These are phyloP conservation scores for Dascillus cervinus DNA, from an alignment of 2,888 invertebrate species.

Conservation along the genomic window DNA sequence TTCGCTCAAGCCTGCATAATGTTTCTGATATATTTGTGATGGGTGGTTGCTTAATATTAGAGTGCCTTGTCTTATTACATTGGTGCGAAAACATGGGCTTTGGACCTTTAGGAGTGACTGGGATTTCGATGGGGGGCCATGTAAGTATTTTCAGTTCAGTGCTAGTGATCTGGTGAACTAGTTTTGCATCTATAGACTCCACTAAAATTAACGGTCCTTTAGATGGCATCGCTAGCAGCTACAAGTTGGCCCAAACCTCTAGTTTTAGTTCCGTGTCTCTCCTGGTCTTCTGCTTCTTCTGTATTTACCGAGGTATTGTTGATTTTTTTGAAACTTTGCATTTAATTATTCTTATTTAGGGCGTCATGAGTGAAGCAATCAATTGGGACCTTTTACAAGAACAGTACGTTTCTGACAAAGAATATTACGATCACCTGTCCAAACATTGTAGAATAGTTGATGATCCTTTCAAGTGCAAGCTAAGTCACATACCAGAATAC, in stretches of 20 bases:
- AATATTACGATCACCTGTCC: constrained; percentile 75
- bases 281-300: constrained; percentile 94
- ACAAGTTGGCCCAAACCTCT: constrained; percentile 94
- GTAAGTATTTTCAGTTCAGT: no score
- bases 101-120: constrained; percentile 90
- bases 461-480: constrained; percentile 43
- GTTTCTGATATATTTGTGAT: constrained; percentile 98
- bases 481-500: constrained; percentile 26
- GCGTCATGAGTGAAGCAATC: constrained; percentile 91
- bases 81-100: constrained; percentile 90
- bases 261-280: constrained; percentile 88
- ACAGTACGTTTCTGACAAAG: constrained; percentile 76
- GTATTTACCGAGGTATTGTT: constrained; percentile 88
- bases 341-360: constrained; percentile 49
- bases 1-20: constrained; percentile 84
- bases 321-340: no score
- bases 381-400: constrained; percentile 87
- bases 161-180: no score
- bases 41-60: constrained; percentile 94
- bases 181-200: no score
- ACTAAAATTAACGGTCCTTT: constrained; percentile 24
- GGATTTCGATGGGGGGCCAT: constrained; percentile 97
- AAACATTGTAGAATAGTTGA: constrained; percentile 79
- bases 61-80: constrained; percentile 83
- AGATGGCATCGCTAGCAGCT: constrained; percentile 98